phyloP scores from a whole-genome alignment of 2,888 invertebrate genomes.

The Melieria crassipennis region DNA sequence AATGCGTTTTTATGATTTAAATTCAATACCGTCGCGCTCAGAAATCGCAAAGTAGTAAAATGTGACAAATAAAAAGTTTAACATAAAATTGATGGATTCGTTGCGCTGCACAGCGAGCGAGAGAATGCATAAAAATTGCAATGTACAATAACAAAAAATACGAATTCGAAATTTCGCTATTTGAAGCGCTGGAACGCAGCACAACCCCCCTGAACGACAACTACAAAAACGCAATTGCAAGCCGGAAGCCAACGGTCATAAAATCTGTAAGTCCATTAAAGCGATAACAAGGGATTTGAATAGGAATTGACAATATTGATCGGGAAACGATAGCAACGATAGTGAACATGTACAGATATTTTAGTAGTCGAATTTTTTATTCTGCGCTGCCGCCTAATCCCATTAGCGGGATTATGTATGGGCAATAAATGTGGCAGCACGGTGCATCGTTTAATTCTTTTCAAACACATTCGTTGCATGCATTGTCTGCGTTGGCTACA shows the following conservation, averaged over 20 bases:
- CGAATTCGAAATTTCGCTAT: not conserved
- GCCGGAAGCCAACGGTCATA: conserved; percentile 36
- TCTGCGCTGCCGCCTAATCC: conserved; percentile 44
- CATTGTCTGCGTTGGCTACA: no score
- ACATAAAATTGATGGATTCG: conserved; percentile 51
- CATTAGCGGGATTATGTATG: conserved; percentile 65
- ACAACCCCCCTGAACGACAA: not conserved
- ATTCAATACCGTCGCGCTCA: conserved; percentile 1
- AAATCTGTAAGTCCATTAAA: conserved; percentile 62
- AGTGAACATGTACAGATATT: conserved; percentile 2
- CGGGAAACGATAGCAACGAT: conserved; percentile 9
- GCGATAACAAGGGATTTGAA: conserved; percentile 62
- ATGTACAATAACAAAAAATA: not conserved
- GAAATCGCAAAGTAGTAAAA: conserved; percentile 18
- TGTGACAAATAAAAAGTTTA: not conserved
- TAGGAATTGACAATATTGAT: conserved; percentile 23
- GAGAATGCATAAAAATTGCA: not conserved
- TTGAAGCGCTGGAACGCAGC: not conserved
- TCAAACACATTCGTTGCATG: not conserved
- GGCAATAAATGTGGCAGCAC: conserved; percentile 61
- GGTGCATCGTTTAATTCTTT: conserved; percentile 25
- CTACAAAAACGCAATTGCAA: not conserved
- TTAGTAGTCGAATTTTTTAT: not conserved
- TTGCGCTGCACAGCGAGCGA: conserved; percentile 43
- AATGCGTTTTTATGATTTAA: conserved; percentile 24